Percentiles rank a stretch among this genome's conserved stretches.
These are phyloP conservation scores for Aethina tumida DNA, from an alignment of 1,140 invertebrate species.

Conservation along the genomic window DNA sequence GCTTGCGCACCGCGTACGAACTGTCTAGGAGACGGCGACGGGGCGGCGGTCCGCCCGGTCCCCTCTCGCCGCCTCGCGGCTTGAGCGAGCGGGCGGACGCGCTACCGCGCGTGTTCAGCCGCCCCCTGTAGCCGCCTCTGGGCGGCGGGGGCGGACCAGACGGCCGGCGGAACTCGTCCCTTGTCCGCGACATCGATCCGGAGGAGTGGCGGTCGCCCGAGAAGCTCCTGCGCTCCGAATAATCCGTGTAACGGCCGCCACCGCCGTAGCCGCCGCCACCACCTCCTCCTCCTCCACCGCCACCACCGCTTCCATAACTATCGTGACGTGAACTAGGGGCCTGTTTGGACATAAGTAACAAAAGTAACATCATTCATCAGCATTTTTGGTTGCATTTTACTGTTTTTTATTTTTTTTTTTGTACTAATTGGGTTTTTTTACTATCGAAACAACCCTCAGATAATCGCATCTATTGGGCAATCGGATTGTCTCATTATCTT, in stretches of 20 bases:
- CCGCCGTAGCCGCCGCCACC: slow-evolving; percentile 13
- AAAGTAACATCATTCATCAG: slow-evolving; percentile 3
- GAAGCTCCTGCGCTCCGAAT: slow-evolving; percentile 29
- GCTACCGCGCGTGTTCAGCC: slow-evolving; percentile 26
- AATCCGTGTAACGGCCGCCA: too few relatives aligned
- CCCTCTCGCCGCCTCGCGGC: slow-evolving; percentile 7
- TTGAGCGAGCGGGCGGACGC: slow-evolving; percentile 16
- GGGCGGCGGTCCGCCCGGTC: slow-evolving; percentile 18
- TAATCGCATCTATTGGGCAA: slow-evolving; percentile 13
- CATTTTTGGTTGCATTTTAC: slow-evolving; percentile 10
- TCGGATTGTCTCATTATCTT: slow-evolving; percentile 4
- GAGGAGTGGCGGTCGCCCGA: slow-evolving; percentile 28
- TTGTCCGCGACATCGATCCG: slow-evolving; percentile 19
- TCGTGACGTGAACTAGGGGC: slow-evolving; percentile 32
- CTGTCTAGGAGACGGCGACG: slow-evolving; percentile 28
- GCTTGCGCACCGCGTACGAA: slow-evolving; percentile 30
- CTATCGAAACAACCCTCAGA: slow-evolving; percentile 10
- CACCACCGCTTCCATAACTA: slow-evolving; percentile 24
- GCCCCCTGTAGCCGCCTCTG: slow-evolving; percentile 30
- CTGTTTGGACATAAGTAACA: slow-evolving; percentile 18
- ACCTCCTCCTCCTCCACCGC: slow-evolving; percentile 21
- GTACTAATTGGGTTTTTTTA: slow-evolving; percentile 4
- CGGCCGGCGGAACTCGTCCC: slow-evolving; percentile 33
- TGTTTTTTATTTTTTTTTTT: slow-evolving; percentile 11
- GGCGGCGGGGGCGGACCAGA: slow-evolving; percentile 20